Evolutionary conservation across 92 coral and sea anemone species (phyloP).

Genomic region (Palythoa grandiflora): DNA sequence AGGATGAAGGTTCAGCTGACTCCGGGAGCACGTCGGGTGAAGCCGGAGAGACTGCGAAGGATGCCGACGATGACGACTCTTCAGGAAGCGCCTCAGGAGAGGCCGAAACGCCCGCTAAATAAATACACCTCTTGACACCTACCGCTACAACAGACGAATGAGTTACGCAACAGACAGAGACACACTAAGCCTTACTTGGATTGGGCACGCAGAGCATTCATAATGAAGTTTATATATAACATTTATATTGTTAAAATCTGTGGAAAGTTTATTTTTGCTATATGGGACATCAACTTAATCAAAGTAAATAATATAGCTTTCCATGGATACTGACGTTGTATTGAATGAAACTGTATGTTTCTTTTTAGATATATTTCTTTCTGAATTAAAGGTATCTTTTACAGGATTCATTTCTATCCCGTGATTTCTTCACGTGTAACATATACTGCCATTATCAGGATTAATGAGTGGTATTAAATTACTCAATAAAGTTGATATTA

Average conservation of each 20-base stretch:
- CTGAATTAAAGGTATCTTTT: constrained; percentile 5
- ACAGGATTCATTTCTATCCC: neutral
- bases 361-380: neutral
- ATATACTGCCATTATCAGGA: neutral
- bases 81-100: constrained; percentile 50
- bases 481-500: constrained; percentile 44
- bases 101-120: constrained; percentile 35
- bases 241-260: neutral
- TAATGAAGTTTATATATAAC: constrained; percentile 1
- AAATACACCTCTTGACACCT: neutral
- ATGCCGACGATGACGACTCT: constrained; percentile 20
- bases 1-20: constrained; percentile 45
- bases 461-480: neutral
- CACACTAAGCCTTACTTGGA: neutral
- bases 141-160: neutral
- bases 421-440: constrained; percentile 4
- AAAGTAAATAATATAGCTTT: constrained; percentile 15
- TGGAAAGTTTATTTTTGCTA: constrained; percentile 10
- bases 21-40: constrained; percentile 48
- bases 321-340: neutral
- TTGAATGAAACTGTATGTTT: neutral
- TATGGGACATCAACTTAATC: constrained; percentile 12
- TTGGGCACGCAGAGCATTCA: constrained; percentile 4
- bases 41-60: constrained; percentile 35
- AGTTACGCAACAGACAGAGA: constrained; percentile 8